phyloP scores from a whole-genome alignment of 2,888 invertebrate species.

The Lasioglossum marginatum region DNA sequence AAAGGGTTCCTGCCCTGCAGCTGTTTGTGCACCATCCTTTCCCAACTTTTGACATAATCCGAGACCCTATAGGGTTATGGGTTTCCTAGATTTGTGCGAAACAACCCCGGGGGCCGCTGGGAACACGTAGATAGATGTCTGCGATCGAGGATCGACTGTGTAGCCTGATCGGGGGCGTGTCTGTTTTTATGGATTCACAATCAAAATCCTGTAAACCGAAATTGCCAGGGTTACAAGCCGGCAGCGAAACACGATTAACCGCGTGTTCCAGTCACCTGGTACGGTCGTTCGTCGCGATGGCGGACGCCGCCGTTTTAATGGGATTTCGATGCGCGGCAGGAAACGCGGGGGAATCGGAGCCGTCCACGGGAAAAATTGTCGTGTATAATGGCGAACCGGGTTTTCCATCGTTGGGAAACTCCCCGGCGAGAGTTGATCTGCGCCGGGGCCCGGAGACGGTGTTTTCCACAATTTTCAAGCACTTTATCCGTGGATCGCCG shows the following conservation, averaged over 20 bases:
- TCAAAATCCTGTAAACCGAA: conserved; percentile 47
- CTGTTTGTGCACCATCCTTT: neutral
- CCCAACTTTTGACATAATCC: neutral
- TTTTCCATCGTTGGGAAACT: neutral
- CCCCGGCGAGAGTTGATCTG: neutral
- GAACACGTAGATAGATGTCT: no score
- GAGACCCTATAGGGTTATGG: neutral
- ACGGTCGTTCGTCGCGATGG: neutral
- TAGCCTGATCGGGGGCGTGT: neutral
- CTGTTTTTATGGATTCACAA: neutral
- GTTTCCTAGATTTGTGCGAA: neutral
- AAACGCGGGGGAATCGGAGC: neutral
- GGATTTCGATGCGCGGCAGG: neutral
- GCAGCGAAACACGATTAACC: conserved; percentile 27
- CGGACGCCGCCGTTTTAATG: conserved; percentile 14
- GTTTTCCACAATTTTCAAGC: conserved; percentile 62
- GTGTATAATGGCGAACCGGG: neutral
- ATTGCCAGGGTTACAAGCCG: conserved; percentile 18
- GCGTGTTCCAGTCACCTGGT: neutral
- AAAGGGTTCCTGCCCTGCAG: no score
- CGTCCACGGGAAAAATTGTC: neutral
- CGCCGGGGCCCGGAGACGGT: neutral
- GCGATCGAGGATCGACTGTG: neutral
- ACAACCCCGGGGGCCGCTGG: neutral
- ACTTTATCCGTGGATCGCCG: conserved; percentile 26